Base-by-base conservation (phyloP, 64 coral and sea anemone genomes). In the Pachyseris speciosa region DNA sequence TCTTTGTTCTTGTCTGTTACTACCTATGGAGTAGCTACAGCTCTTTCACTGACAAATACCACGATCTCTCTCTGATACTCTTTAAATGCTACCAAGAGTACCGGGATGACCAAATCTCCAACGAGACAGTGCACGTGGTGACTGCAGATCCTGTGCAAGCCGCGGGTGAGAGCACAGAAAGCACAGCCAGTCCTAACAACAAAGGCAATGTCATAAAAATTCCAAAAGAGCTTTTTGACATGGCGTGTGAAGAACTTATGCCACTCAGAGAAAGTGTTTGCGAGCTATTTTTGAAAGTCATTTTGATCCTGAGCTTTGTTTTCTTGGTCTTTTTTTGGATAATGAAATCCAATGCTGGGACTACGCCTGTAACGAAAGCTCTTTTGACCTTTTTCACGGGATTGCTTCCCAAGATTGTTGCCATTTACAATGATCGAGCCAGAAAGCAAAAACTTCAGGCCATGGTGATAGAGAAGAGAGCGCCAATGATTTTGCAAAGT, bases 231-330 rank as follows among this genome's bases (percentile, higher is more conserved):
- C 75, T 78, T n/a, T 78, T 55, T 22, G 27, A 55, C 19, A 57
- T 78, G 75, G 75, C 48, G n/a, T 53, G 75, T 34, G 75, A 78
- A 5, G 49, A 78, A 55, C 48, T 78, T 9, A 55, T 53, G 75
- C 75, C 75, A 22, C 5, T 78, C 28, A 53, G 75, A 36, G 49
- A 78, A 10, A 6, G 48, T 53, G 28, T 78, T 6, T 78, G 47
- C 6, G 28, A 34, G n/a, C 6, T 78, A 8, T 0, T 78, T 55
- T 34, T 78, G 13, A 78, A 58, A 51, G 49, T 78, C 48, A 55
- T 20, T 3, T 7, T 34, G 8, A 55, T 78, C 20, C 13, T 78
- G 3, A 20, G 47, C 5, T 78, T 33, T 78, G 75, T 78, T 2
- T 34, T 33, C 7, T 3, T 53, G 36, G 17, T 15, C 1, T 78